A percentile compares a stretch with the other conserved stretches of the same genome.
Conservation (phyloP, 2,888 invertebrate species). For the Polydesmus complanatus region DNA sequence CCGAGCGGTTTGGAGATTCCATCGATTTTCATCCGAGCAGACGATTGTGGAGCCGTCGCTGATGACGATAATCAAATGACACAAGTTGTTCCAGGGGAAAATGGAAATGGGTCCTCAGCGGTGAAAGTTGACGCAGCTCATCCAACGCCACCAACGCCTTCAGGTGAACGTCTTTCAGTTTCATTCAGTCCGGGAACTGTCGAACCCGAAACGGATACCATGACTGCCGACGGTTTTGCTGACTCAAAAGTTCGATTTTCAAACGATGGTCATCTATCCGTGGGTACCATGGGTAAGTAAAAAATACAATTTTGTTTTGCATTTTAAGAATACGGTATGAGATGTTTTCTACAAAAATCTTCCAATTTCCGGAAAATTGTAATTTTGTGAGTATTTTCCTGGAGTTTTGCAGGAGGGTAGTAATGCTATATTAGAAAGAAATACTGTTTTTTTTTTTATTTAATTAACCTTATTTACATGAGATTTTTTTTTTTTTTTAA, state of each 20-base stretch:
- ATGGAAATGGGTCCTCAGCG: neutral
- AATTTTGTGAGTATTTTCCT: neutral
- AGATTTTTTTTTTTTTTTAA: too few species aligned
- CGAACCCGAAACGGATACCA: slow-evolving; percentile 8
- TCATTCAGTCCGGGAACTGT: slow-evolving; percentile 50
- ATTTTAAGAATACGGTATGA: too few species aligned
- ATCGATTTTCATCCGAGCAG: slow-evolving; percentile 3
- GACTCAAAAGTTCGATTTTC: slow-evolving; percentile 13
- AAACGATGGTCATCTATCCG: slow-evolving; percentile 9
- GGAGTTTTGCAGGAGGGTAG: too few species aligned
- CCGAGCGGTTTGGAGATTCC: slow-evolving; percentile 1
- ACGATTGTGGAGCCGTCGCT: slow-evolving; percentile 11
- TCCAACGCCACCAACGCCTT: slow-evolving; percentile 44
- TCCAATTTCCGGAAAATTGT: too few species aligned
- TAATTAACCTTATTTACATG: too few species aligned
- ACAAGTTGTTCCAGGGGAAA: neutral
- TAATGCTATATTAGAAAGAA: too few species aligned
- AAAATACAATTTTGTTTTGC: too few species aligned
- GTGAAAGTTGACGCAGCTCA: slow-evolving; percentile 1
- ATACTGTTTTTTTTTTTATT: too few species aligned
- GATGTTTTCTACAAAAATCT: neutral
- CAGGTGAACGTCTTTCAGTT: slow-evolving; percentile 54
- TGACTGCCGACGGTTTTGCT: neutral
- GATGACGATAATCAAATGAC: slow-evolving; percentile 2
- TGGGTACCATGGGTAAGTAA: slow-evolving; percentile 5